Conservation (phyloP, 2,888 invertebrate genomes). For the Ceraclea dissimilis region DNA sequence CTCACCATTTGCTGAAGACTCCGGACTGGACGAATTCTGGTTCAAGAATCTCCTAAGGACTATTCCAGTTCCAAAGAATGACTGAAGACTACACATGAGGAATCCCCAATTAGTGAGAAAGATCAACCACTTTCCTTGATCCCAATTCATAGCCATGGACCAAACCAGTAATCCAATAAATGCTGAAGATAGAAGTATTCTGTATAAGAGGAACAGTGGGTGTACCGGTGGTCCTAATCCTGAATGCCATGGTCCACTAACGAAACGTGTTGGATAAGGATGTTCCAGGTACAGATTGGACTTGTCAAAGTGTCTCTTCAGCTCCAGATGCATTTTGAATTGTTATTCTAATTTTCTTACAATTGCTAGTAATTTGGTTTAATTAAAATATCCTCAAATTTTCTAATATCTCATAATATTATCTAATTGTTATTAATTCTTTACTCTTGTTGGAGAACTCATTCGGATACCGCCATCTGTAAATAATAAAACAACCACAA, state of each 20-base stretch:
- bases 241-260: slow-evolving; percentile 21
- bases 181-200: slow-evolving; percentile 13
- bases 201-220: slow-evolving; percentile 14
- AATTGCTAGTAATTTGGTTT: no score
- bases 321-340: slow-evolving; percentile 8
- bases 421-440: no score
- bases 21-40: background rate
- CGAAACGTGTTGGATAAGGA: slow-evolving; percentile 19
- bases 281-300: slow-evolving; percentile 16
- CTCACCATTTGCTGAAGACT: background rate
- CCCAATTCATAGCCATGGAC: slow-evolving; percentile 17
- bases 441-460: no score
- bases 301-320: slow-evolving; percentile 18
- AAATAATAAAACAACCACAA: no score
- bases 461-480: no score
- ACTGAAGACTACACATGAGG: slow-evolving; percentile 46
- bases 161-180: slow-evolving; percentile 14
- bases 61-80: slow-evolving; percentile 46
- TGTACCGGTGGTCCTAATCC: slow-evolving; percentile 3
- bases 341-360: no score
- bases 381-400: no score
- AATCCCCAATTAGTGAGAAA: slow-evolving; percentile 52
- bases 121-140: slow-evolving; percentile 43
- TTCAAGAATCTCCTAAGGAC: slow-evolving; percentile 30
- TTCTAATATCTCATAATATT: no score